phyloP scores from a whole-genome alignment of 2,888 invertebrate genomes.

The Argyresthia goedartella region DNA sequence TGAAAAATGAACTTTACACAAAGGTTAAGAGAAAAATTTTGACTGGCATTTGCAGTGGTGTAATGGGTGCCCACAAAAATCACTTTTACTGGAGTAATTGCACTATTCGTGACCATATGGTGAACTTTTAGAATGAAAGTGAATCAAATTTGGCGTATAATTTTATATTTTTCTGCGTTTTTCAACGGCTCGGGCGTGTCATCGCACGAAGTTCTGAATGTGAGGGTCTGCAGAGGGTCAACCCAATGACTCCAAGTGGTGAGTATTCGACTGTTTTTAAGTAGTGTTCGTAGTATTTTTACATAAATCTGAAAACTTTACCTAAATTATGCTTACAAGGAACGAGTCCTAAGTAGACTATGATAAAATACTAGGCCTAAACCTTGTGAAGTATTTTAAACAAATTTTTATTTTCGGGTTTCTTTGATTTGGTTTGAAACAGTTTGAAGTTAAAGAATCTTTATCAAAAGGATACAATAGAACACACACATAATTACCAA shows the following conservation, averaged over 20 bases:
- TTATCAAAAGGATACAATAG: too few species aligned
- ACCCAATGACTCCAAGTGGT: constrained; percentile 24
- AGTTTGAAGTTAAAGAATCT: too few species aligned
- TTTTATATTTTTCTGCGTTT: not conserved
- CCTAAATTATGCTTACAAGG: too few species aligned
- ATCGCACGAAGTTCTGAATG: not conserved
- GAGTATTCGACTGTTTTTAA: constrained; percentile 11
- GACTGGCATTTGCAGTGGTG: not conserved
- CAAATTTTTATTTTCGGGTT: too few species aligned
- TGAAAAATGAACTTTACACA: not conserved
- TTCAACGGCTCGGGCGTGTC: not conserved
- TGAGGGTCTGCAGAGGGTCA: constrained; percentile 7
- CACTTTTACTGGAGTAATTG: constrained; percentile 2
- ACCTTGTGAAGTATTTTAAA: too few species aligned
- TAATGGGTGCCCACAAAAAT: not conserved
- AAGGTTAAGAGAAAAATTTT: not conserved
- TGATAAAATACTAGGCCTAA: too few species aligned
- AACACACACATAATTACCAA: too few species aligned
- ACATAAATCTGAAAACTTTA: too few species aligned
- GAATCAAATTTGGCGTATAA: constrained; percentile 1
- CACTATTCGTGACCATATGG: constrained; percentile 5
- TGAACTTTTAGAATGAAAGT: constrained; percentile 4
- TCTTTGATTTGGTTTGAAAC: too few species aligned
- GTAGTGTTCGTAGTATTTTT: too few species aligned
- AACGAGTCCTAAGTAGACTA: too few species aligned